Base-by-base conservation (phyloP, 2,888 invertebrate species). In the Caenorhabditis becei region DNA sequence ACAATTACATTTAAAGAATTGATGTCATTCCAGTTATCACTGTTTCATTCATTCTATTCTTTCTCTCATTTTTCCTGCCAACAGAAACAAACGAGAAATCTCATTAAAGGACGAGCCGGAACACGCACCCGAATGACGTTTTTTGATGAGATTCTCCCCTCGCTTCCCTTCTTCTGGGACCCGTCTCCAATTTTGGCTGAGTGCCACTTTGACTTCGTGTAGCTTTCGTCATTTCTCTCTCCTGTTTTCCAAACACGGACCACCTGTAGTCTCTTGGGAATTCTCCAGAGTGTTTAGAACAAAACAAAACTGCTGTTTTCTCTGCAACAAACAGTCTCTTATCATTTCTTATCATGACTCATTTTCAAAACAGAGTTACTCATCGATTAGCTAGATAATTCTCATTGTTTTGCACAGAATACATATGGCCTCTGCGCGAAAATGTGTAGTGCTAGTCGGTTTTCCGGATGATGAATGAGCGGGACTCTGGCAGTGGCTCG, bases 401-500 rank as follows among this genome's bases (percentile, higher is more conserved):
- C 53, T 53, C 54, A 16, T 37, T 32, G 37, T 58, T 37, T 72
- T 49, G 35, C 65, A 49, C 56, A 53, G 56, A 61, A 26, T 41
- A 51, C 32, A 28, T 41, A 14, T 47, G 20, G 3, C 47, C 4
- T 11, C 8, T 35, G 49, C 59, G 51, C 32, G 32, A 44, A 61
- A 70, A 51, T 70, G 41, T 70, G 70, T 61, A 70, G 53, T 71
- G 41, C 44, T 47, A 41, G 61, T 71, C 62, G 70, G 41, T 41
- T 53, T 53, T 62, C n/a, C 53, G 59, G 26, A 71, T 72, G 71
- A 71, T 70, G 77, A 71, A 79, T 79, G 62, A 65, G 72, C 54
- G 47, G 47, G 59, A 32, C 58, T 59, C 59, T 47, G 54, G 11
- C 44, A 11, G 23, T 44, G 35, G 35, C 58, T 47, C 47, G 1